Evolutionary conservation across 2,888 invertebrate genomes (phyloP).

Genomic region (Cetonia aurata): DNA sequence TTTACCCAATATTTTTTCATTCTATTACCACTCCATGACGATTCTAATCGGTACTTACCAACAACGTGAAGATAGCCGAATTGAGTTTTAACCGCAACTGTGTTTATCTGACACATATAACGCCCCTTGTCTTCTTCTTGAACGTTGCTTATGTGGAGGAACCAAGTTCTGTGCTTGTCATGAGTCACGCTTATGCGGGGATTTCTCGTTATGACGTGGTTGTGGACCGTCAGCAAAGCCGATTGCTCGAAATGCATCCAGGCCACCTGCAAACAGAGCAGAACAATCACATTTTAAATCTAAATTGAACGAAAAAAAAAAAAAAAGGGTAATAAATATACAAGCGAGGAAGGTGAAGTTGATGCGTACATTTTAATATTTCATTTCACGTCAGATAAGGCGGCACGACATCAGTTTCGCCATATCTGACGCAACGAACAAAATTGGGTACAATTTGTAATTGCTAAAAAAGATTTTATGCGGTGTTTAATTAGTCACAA

Average conservation of each 20-base stretch:
- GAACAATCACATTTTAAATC: neutral
- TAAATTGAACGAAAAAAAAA: no score
- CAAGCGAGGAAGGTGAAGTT: neutral
- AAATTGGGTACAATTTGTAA: no score
- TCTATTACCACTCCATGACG: no score
- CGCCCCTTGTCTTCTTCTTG: conserved; percentile 92
- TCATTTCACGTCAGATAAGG: no score
- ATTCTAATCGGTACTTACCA: conserved; percentile 75
- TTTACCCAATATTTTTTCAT: no score
- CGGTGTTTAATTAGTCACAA: no score
- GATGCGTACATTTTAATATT: neutral
- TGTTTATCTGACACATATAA: conserved; percentile 96
- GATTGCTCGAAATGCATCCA: conserved; percentile 98
- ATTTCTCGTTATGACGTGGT: conserved; percentile 94
- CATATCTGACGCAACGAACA: no score
- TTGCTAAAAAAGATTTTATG: no score
- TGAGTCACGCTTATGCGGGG: conserved; percentile 92
- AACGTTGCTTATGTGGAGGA: conserved; percentile 91
- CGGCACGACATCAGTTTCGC: no score
- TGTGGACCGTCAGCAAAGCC: conserved; percentile 92
- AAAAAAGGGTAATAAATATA: neutral
- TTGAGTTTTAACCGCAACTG: conserved; percentile 92
- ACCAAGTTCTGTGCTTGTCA: conserved; percentile 94
- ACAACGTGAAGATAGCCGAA: conserved; percentile 93
- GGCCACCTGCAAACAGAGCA: conserved; percentile 78